Conservation (phyloP, 2,888 invertebrate genomes). For the Lasius fuliginosus region DNA sequence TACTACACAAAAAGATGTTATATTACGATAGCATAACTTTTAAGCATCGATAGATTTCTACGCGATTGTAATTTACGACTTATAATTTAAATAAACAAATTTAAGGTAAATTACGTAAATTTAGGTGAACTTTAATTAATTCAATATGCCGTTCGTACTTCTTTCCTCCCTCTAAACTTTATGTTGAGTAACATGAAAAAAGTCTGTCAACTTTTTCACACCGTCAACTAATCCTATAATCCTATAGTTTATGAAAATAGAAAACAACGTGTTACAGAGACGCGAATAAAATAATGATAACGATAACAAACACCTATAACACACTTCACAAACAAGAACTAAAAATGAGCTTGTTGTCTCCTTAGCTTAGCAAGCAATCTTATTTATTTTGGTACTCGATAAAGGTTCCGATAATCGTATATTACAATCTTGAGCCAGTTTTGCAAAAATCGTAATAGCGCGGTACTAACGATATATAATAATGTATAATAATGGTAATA, state of each 20-base stretch:
- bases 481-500: slow-evolving; percentile 80
- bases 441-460: slow-evolving; percentile 77
- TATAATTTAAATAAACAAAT: slow-evolving; percentile 77
- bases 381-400: slow-evolving; percentile 86
- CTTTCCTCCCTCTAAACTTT: slow-evolving; percentile 36
- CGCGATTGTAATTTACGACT: slow-evolving; percentile 73
- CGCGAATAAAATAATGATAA: slow-evolving; percentile 75
- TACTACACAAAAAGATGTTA: slow-evolving; percentile 66
- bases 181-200: slow-evolving; percentile 52
- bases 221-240: slow-evolving; percentile 23
- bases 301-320: slow-evolving; percentile 73
- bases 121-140: slow-evolving; percentile 51
- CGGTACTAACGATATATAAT: slow-evolving; percentile 62
- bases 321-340: slow-evolving; percentile 49
- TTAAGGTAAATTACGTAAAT: slow-evolving; percentile 38
- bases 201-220: not conserved
- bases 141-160: slow-evolving; percentile 1
- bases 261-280: slow-evolving; percentile 50
- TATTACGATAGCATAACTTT: slow-evolving; percentile 73
- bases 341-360: slow-evolving; percentile 55
- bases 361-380: slow-evolving; percentile 84
- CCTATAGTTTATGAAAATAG: slow-evolving; percentile 28
- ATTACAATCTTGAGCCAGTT: slow-evolving; percentile 85
- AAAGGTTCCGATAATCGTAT: slow-evolving; percentile 83
- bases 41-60: slow-evolving; percentile 80